Evolutionary conservation across 2,888 invertebrate species (phyloP), one percentile per base, ranked within the genome.

Genomic region (Clepsis dumicolana): DNA sequence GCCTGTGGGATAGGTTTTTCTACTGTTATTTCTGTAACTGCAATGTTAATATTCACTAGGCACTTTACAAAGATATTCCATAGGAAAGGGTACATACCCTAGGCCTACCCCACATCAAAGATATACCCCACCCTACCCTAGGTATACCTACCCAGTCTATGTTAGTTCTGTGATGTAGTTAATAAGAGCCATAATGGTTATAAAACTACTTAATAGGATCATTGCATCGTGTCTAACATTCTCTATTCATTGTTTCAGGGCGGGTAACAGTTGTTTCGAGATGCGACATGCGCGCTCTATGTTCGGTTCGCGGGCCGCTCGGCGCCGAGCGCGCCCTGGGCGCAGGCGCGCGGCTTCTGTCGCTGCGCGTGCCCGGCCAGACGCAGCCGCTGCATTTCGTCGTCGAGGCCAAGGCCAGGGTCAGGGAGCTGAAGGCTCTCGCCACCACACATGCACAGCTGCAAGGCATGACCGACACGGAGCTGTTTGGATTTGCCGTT

Each of bases 401-500:
- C 77, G 94, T 95, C 77, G 95, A 97, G 95, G 96, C 96, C 86
- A 98, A 97, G 94, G 96, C 97, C 77, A 95, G 96, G 89, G 97
- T 97, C 85, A 96, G 96, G 86, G 97, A 98, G 89, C 95, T 98
- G 76, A 97, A 97, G 86, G 94, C 95, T 79, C 96, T 97, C 89
- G 96, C 97, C 94, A 96, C 96, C 88, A 94, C 95, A 73, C 96
- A 97, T 92, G 96, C 97, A 81, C 96, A 96, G 84, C 95, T 97
- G 86, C 96, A 96, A 93, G 97, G 96, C 90, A 96, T 97, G 95
- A 95, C 95, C 91, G 97, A 97, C 91, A 96, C 96, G 83, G 96
- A 97, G 85, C 95, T 97, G 81, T 98, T 98, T 94, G 97, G 97
- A 84, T 94, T 98, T 87, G 97, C 97, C 80, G 94, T 96, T 83